Conservation (phyloP, 37 sponge, comb jelly and placozoan species). For the Mnemiopsis leidyi region DNA sequence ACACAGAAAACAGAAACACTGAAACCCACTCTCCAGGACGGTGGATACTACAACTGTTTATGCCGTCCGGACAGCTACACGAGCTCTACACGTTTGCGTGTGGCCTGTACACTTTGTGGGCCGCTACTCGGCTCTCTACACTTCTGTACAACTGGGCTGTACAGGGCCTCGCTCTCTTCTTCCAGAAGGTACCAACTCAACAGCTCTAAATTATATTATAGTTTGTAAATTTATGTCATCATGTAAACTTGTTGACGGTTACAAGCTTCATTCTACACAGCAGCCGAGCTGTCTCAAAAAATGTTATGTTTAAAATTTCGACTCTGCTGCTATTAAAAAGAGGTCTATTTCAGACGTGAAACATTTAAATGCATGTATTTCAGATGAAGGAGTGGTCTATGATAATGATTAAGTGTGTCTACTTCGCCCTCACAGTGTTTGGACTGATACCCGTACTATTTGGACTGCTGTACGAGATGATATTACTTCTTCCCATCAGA, state of each 20-base stretch:
- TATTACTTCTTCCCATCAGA: slow-evolving; percentile 83
- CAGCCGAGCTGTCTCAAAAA: too few relatives aligned
- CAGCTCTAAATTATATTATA: too few relatives aligned
- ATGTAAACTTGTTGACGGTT: too few relatives aligned
- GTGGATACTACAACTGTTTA: slow-evolving; percentile 67
- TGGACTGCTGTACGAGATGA: slow-evolving; percentile 82
- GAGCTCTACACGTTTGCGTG: slow-evolving; percentile 90
- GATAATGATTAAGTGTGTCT: slow-evolving; percentile 70
- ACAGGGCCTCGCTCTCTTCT: slow-evolving; percentile 32
- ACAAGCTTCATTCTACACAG: too few relatives aligned
- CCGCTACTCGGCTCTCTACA: slow-evolving; percentile 41
- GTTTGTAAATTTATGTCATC: too few relatives aligned
- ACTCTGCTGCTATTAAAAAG: too few relatives aligned
- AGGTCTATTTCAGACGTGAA: too few relatives aligned
- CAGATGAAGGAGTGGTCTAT: slow-evolving; percentile 64
- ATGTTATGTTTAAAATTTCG: too few relatives aligned
- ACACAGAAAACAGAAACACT: too few relatives aligned
- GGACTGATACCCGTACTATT: slow-evolving; percentile 85
- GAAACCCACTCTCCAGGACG: too few relatives aligned
- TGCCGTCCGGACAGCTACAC: slow-evolving; percentile 72
- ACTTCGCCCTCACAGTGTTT: slow-evolving; percentile 78
- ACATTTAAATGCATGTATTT: too few relatives aligned
- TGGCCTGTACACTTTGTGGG: slow-evolving; percentile 84
- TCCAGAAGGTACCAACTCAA: slow-evolving; percentile 47
- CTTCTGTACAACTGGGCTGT: slow-evolving; percentile 61